Evolutionary conservation across 2,113 vertebrate genomes (phyloP), one percentile per base, ranked within the genome.

Genomic region (Cromileptes altivelis): DNA sequence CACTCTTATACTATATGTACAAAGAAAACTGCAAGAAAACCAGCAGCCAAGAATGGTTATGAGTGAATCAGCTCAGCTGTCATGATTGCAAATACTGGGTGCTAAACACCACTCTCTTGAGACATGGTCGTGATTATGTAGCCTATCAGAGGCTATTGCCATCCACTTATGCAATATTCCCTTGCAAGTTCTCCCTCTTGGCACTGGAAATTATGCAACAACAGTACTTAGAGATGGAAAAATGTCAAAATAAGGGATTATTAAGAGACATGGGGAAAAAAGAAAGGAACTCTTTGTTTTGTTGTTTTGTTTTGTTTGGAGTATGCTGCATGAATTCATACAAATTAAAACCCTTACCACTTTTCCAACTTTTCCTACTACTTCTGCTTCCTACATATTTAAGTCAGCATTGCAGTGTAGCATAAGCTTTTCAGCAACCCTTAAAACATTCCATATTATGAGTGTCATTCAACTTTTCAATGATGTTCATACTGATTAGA

Each of bases 41-140:
- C 75, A 62, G 45, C n/a, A 27, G 6, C 27, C n/a, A 1, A 23
- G 49, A 55, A n/a, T 9, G 12, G 58, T 33, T 42, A 58, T 40
- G 61, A 73, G 25, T 57, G 69, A 80, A 47, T 55, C 47, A 42
- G 40, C 21, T 70, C 70, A 55, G 50, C 50, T 4, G 10, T 49
- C 69, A n/a, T 47, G 53, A 49, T 10, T 45, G 55, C 23, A 49
- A 58, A 37, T 21, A 18, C 42, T 45, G 42, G 9, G 42, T 4
- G 67, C 42, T 11, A 33, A 80, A 50, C 60, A 50, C 62, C 55
- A 45, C 42, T 60, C 45, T 68, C 45, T 27, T 17, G 56, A 40
- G 53, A 61, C 18, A 33, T 18, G 1, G 21, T 60, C 11, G n/a
- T 52, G 30, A 68, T 81, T 62, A 61, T 52, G 70, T 60, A 45